Evolutionary conservation across 2,113 vertebrate species (phyloP), one percentile per base, ranked within the genome.

Genomic region (Myotis davidii): DNA sequence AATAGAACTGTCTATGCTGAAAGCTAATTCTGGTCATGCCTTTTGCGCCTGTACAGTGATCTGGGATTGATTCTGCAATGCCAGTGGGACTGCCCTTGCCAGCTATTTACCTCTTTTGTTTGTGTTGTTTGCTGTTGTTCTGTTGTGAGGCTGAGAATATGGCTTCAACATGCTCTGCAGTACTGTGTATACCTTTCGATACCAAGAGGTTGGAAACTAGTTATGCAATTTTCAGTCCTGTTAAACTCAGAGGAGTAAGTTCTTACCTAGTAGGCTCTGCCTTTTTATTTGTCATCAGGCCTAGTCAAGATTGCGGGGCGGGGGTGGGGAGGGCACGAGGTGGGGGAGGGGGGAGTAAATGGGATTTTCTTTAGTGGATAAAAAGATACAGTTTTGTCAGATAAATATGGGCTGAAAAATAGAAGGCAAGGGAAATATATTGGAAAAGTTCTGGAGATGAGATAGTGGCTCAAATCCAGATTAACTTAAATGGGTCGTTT

Each of bases 271-370:
- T 18, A 73, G 32, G 0, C 61, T 67, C 93, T 91, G 27, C 65
- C 42, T 76, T 90, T 97, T 81, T 72, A 37, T 78, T n/a, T 85
- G 73, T 91, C 48, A 25, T 64, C 54, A 69, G 78, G 18, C 6
- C n/a, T 39, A 76, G 34, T 88, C 23, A 85, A 74, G 37, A 45
- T 16, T 78, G 27, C 17, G 39, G 39, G 39, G 5, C 42, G 9
- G 21, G 54, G 54, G 8, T 23, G 21, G 23, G 54, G 54, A 21
- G 12, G 21, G 23, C n/a, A n/a, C n/a, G n/a, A n/a, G 3, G 34
- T 39, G 37, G 37, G 37, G 37, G 37, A 4, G 23, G 45, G 45
- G 23, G 9, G 59, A 59, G 34, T 29, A 39, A 76, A 13, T 65
- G 10, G 16, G n/a, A 18, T 86, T 95, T 72, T n/a, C 16, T 14